Evolutionary conservation across 1,140 invertebrate species (phyloP).

Genomic region (Euwallacea fornicatus): DNA sequence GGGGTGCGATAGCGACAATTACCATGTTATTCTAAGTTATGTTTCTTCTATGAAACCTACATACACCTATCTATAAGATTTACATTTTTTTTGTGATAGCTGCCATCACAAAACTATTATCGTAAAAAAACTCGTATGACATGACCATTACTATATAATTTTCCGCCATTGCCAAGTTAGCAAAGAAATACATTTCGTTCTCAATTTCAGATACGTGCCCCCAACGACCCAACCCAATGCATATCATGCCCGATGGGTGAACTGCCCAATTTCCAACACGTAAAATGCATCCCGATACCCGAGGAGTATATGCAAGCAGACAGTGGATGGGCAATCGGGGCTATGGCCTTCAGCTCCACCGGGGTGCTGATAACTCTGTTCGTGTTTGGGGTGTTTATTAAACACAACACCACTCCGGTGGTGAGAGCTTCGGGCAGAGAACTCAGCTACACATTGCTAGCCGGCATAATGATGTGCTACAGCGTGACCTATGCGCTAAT

Average conservation of each 20-base stretch:
- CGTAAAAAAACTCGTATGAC: background rate
- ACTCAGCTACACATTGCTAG: slow-evolving; percentile 84
- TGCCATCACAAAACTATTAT: too few relatives aligned
- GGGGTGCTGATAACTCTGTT: slow-evolving; percentile 78
- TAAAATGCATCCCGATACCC: slow-evolving; percentile 75
- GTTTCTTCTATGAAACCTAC: too few relatives aligned
- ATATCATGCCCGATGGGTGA: slow-evolving; percentile 79
- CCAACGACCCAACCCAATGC: slow-evolving; percentile 80
- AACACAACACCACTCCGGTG: slow-evolving; percentile 81
- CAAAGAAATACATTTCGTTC: background rate
- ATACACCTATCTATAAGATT: too few relatives aligned
- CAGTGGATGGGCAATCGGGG: slow-evolving; percentile 86
- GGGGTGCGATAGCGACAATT: too few relatives aligned
- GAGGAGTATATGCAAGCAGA: slow-evolving; percentile 80
- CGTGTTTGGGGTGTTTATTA: slow-evolving; percentile 66
- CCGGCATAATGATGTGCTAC: slow-evolving; percentile 87
- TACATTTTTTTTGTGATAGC: too few relatives aligned
- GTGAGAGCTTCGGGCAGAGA: slow-evolving; percentile 89
- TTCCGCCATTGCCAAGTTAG: too few relatives aligned
- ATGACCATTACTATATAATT: background rate
- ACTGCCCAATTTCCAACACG: slow-evolving; percentile 74
- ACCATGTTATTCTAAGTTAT: too few relatives aligned
- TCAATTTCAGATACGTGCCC: slow-evolving; percentile 72
- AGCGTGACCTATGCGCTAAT: slow-evolving; percentile 83
- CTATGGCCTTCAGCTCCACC: slow-evolving; percentile 76